Evolutionary conservation across 2,113 vertebrate species (phyloP), one percentile per base, ranked within the genome.

Genomic region (Willisornis vidua): DNA sequence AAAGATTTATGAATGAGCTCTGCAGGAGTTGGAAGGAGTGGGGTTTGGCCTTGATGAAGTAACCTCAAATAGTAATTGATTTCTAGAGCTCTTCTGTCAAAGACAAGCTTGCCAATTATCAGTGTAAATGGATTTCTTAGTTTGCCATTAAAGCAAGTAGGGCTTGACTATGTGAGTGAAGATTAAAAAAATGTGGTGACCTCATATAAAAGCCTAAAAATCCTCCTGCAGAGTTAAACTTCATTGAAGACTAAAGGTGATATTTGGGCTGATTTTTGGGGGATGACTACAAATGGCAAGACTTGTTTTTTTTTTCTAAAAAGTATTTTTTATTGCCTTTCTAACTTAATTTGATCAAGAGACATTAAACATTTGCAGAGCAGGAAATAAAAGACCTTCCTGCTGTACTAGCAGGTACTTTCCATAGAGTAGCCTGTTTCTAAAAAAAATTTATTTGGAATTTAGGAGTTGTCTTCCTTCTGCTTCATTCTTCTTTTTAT

Each of bases 301-400:
- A 22, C 41, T 58, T 68, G 9, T 10, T 8, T 9, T 17, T 17
- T 80, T 18, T 76, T 85, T 84, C 29, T 66, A 23, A 73, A 87
- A 45, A 14, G 4, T 7, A 9, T 3, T 55, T 70, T 80, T 51
- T 76, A 23, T 48, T 91, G 22, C 9, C 26, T 33, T 58, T 89
- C 39, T 78, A 9, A 71, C 61, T 13, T 52, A 86, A 19, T 65
- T 72, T 82, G 13, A 33, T 43, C 39, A 41, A 54, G 59, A 54
- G 37, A 35, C 0, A 0, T 22, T 58, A 37, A 45, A 24, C 12
- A 4, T 65, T 25, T 87, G 14, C 54, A 76, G 52, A 87, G 51
- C 26, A 85, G 65, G 59, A 74, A 49, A 37, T 54, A 35, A 46
- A 81, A 68, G 24, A n/a, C 5, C 25, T 80, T 87, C 52, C 61